A percentile compares a stretch with the other conserved stretches of the same genome.
Conservation (phyloP, 2,113 vertebrate species). For the Charina bottae region DNA sequence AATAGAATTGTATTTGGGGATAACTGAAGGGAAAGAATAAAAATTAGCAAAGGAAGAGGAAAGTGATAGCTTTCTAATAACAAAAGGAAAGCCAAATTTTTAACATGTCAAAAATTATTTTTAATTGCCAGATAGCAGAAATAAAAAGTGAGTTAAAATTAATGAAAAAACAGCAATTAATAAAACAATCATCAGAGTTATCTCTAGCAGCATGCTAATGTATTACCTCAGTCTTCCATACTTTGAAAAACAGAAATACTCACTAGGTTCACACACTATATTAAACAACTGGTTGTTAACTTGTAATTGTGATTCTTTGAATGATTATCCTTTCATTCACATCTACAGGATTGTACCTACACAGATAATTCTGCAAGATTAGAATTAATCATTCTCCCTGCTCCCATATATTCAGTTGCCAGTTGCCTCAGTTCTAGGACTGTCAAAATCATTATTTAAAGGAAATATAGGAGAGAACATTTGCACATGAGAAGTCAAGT, state of each 20-base stretch:
- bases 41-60: conserved; percentile 48
- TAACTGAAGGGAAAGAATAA: conserved; percentile 44
- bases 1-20: conserved; percentile 62
- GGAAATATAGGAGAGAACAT: background rate
- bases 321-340: background rate
- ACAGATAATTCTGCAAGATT: background rate
- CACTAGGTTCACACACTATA: background rate
- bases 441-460: background rate
- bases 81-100: conserved; percentile 51
- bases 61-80: conserved; percentile 45
- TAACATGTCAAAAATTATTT: conserved; percentile 64
- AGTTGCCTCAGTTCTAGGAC: background rate
- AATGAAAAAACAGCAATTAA: conserved; percentile 30
- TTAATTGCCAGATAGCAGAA: conserved; percentile 7
- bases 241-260: background rate
- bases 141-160: conserved; percentile 45
- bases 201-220: conserved; percentile 19
- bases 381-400: background rate
- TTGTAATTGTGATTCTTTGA: background rate
- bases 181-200: conserved; percentile 35
- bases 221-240: background rate
- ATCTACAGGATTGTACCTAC: background rate
- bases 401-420: background rate
- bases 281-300: background rate
- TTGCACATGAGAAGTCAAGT: background rate